Percentiles rank a stretch among this genome's conserved stretches.
Evolutionary conservation across 2,797 vertebrate species (phyloP).

Genomic region (Astyanax mexicanus): DNA sequence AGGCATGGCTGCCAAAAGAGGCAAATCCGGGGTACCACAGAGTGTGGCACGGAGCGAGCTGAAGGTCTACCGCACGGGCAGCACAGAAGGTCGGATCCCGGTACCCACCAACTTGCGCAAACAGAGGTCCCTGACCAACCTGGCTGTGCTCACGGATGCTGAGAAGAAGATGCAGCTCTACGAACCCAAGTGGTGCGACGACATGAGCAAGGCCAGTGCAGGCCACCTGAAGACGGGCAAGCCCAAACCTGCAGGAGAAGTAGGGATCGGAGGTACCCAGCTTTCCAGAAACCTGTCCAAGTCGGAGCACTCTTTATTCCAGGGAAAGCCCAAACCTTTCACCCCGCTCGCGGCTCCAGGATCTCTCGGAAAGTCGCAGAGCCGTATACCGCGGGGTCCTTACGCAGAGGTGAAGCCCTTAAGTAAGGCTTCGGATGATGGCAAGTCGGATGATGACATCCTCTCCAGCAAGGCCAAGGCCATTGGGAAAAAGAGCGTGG

Average conservation of each 20-base stretch:
- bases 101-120: constrained; percentile 90
- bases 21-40: constrained; percentile 82
- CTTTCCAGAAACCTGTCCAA: constrained; percentile 93
- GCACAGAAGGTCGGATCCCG: constrained; percentile 82
- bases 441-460: constrained; percentile 93
- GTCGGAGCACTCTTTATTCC: constrained; percentile 95
- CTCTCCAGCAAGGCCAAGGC: constrained; percentile 89
- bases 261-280: constrained; percentile 66
- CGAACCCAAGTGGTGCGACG: constrained; percentile 95
- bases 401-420: constrained; percentile 97
- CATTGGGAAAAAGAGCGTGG: constrained; percentile 73
- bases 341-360: constrained; percentile 84
- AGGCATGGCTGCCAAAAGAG: constrained; percentile 85
- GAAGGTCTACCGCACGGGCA: constrained; percentile 83
- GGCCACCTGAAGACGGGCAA: constrained; percentile 79
- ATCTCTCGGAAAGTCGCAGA: constrained; percentile 83
- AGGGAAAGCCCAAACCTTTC: constrained; percentile 87
- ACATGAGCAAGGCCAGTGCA: constrained; percentile 86
- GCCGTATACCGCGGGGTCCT: constrained; percentile 94
- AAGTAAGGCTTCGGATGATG: constrained; percentile 90
- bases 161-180: constrained; percentile 98
- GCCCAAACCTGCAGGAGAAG: constrained; percentile 70
- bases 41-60: constrained; percentile 79
- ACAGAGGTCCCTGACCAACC: constrained; percentile 96
- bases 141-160: constrained; percentile 93